Conservation (phyloP, 2,797 vertebrate species). For the Avahi laniger region DNA sequence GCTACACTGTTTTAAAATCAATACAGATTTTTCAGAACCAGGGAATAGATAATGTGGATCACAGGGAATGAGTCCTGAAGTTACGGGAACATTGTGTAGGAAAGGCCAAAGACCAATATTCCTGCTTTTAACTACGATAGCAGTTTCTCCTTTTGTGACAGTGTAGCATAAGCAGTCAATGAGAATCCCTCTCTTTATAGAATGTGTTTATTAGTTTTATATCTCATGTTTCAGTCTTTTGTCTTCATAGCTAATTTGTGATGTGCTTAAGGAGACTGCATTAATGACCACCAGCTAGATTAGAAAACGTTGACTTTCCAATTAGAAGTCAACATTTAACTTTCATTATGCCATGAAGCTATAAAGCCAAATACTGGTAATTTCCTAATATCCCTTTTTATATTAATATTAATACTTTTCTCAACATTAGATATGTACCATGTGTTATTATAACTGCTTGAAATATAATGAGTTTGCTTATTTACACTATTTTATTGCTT, state of each 20-base stretch:
- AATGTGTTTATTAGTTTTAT: not conserved
- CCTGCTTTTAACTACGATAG: not conserved
- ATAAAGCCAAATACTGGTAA: not conserved
- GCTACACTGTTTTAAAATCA: not conserved
- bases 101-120: not conserved
- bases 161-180: not conserved
- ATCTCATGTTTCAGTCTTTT: not conserved
- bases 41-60: not conserved
- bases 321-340: not conserved
- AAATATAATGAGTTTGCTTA: not conserved
- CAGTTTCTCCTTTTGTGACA: not conserved
- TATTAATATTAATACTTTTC: not conserved
- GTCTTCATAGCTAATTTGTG: not conserved
- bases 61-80: not conserved
- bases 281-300: not conserved
- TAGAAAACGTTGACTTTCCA: not conserved
- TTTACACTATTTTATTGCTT: slow-evolving; percentile 7
- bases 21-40: not conserved
- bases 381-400: not conserved
- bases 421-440: not conserved
- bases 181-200: not conserved
- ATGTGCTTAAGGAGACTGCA: not conserved
- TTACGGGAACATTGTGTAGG: not conserved
- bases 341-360: not conserved
- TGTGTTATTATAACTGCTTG: not conserved